Conservation (phyloP, 2,113 vertebrate genomes). For the Cheilinus undulatus region DNA sequence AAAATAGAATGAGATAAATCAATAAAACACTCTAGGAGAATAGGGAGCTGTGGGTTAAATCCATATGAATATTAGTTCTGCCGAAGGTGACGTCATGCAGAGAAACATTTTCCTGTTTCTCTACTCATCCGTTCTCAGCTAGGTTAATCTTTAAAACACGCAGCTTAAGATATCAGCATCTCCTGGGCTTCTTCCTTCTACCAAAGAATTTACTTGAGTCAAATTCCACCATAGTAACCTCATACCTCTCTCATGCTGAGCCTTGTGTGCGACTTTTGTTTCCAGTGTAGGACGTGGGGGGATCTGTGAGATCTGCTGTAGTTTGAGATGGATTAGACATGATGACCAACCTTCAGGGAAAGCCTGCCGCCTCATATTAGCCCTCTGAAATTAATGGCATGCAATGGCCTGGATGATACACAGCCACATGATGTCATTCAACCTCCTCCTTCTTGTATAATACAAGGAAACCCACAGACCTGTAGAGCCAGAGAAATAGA, state of each 20-base stretch:
- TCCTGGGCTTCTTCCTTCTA: not conserved
- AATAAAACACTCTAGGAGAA: too few relatives aligned
- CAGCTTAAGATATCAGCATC: too few relatives aligned
- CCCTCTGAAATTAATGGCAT: slow-evolving; percentile 51
- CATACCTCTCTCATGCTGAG: not conserved
- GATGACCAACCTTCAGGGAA: slow-evolving; percentile 58
- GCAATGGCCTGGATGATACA: slow-evolving; percentile 41
- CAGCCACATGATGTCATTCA: slow-evolving; percentile 39
- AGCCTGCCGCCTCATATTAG: slow-evolving; percentile 66
- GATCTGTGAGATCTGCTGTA: slow-evolving; percentile 15
- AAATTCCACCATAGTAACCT: not conserved
- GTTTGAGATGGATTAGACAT: slow-evolving; percentile 29
- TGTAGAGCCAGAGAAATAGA: slow-evolving; percentile 24
- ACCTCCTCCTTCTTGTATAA: slow-evolving; percentile 28
- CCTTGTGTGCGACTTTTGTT: not conserved
- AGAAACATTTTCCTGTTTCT: too few relatives aligned
- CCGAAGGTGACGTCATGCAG: too few relatives aligned
- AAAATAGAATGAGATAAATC: too few relatives aligned
- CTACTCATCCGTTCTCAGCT: too few relatives aligned
- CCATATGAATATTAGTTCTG: too few relatives aligned
- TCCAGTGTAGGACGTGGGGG: slow-evolving; percentile 3
- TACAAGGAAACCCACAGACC: slow-evolving; percentile 12
- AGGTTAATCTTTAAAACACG: too few relatives aligned
- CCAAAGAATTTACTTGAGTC: not conserved
- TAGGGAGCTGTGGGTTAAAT: too few relatives aligned